phyloP scores from a whole-genome alignment of 2,888 invertebrate species.

The Tachina grossa region DNA sequence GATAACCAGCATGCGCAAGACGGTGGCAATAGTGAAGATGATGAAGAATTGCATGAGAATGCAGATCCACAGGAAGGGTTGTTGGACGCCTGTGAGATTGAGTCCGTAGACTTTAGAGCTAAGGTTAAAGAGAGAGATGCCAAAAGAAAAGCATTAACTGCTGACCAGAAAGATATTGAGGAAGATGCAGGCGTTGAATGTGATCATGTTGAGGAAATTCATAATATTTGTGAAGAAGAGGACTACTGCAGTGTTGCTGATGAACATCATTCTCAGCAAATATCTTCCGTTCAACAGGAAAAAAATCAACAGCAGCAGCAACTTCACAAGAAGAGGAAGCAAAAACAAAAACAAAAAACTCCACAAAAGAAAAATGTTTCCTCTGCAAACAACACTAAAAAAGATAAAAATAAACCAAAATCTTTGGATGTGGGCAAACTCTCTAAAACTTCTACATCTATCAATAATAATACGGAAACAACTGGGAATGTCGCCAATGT shows the following conservation, averaged over 20 bases:
- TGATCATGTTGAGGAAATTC: slow-evolving; percentile 57
- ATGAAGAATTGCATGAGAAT: slow-evolving; percentile 64
- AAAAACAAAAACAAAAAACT: slow-evolving; percentile 74
- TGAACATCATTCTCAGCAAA: slow-evolving; percentile 49
- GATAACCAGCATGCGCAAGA: slow-evolving; percentile 80
- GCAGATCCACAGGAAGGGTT: slow-evolving; percentile 14
- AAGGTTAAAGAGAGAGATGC: slow-evolving; percentile 55
- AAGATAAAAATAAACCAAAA: slow-evolving; percentile 34
- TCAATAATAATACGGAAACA: slow-evolving; percentile 19
- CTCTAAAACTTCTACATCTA: slow-evolving; percentile 33
- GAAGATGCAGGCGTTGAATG: slow-evolving; percentile 68
- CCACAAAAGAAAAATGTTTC: slow-evolving; percentile 54
- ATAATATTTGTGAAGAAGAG: slow-evolving; percentile 59
- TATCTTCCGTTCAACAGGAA: slow-evolving; percentile 62
- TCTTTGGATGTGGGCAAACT: slow-evolving; percentile 8
- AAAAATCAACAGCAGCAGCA: slow-evolving; percentile 75
- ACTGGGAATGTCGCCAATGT: slow-evolving; percentile 40
- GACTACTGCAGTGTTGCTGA: slow-evolving; percentile 65
- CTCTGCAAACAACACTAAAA: slow-evolving; percentile 45
- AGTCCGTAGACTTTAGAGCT: slow-evolving; percentile 60
- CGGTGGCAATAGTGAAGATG: slow-evolving; percentile 72
- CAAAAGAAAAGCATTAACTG: slow-evolving; percentile 33
- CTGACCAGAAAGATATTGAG: slow-evolving; percentile 59
- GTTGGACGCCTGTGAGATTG: slow-evolving; percentile 30
- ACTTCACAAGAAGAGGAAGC: slow-evolving; percentile 74